A percentile compares a stretch with the other conserved stretches of the same genome.
Conservation (phyloP, 1,140 invertebrate species). For the Zaprionus africanus region DNA sequence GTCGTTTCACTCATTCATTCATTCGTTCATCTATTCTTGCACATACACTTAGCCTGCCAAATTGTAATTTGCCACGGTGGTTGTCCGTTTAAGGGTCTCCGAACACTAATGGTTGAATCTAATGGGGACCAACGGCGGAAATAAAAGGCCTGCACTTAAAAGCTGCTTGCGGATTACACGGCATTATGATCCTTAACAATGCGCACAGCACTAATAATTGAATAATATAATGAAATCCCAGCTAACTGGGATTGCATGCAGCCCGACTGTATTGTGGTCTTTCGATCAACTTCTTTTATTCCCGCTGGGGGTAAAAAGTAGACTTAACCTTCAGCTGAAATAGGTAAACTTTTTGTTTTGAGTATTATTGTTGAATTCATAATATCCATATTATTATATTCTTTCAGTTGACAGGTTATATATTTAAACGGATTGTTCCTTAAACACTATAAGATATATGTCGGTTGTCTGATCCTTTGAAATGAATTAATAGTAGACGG, state of each 20-base stretch:
- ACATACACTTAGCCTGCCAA: slow-evolving; percentile 49
- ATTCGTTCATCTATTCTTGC: slow-evolving; percentile 36
- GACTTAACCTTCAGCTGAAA: background rate
- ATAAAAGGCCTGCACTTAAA: slow-evolving; percentile 77
- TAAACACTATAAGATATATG: too few relatives aligned
- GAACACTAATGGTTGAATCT: slow-evolving; percentile 48
- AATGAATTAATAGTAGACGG: too few relatives aligned
- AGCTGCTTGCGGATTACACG: slow-evolving; percentile 71
- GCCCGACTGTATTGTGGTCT: background rate
- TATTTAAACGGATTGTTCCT: too few relatives aligned
- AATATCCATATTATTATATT: slow-evolving; percentile 29
- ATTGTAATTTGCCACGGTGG: slow-evolving; percentile 53
- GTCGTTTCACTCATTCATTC: slow-evolving; percentile 36
- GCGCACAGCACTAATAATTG: slow-evolving; percentile 68
- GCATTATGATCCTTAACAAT: slow-evolving; percentile 70
- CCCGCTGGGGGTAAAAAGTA: background rate
- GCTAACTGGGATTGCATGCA: slow-evolving; percentile 1
- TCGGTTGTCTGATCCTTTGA: too few relatives aligned
- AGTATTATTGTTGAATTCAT: slow-evolving; percentile 7
- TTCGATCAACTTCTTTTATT: background rate
- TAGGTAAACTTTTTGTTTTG: background rate
- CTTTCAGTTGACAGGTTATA: background rate
- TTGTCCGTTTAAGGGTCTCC: slow-evolving; percentile 50
- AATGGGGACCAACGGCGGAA: slow-evolving; percentile 68
- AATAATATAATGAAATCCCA: slow-evolving; percentile 71